Conservation (phyloP, 2,888 invertebrate species). For the Lasioglossum leucozonium region DNA sequence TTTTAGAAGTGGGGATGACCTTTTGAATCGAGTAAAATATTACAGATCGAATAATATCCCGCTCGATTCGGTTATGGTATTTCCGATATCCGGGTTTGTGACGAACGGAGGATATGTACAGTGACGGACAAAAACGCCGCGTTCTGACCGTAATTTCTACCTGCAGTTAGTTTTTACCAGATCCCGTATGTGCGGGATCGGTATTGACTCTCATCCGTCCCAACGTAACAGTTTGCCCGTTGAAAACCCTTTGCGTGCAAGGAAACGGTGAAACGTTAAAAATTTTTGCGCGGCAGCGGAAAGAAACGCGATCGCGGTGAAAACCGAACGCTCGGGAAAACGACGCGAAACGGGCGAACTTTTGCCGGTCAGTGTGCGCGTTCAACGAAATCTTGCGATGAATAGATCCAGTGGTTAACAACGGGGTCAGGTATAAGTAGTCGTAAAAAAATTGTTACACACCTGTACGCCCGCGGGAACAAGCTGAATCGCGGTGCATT, state of each 20-base stretch:
- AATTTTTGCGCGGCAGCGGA: background rate
- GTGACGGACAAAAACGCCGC: background rate
- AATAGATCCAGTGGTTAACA: constrained; percentile 16
- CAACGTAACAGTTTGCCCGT: background rate
- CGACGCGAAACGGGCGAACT: too few species aligned
- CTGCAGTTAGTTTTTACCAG: background rate
- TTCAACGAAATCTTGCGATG: constrained; percentile 18
- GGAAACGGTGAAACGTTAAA: too few species aligned
- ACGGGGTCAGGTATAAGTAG: background rate
- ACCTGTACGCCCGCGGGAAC: background rate
- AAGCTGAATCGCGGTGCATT: background rate
- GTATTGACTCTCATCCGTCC: background rate
- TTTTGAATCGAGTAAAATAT: background rate
- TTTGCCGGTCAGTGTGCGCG: background rate
- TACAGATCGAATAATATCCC: background rate
- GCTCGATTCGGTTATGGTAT: constrained; percentile 10
- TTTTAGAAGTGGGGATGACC: background rate
- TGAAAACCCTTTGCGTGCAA: too few species aligned
- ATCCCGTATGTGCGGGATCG: too few species aligned
- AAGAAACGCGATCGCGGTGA: background rate
- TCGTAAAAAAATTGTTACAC: background rate
- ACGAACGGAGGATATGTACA: background rate
- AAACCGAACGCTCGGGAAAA: background rate
- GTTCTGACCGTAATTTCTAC: background rate
- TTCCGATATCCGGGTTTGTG: background rate